Conservation (phyloP, 2,888 invertebrate genomes). For the Apoderus coryli region DNA sequence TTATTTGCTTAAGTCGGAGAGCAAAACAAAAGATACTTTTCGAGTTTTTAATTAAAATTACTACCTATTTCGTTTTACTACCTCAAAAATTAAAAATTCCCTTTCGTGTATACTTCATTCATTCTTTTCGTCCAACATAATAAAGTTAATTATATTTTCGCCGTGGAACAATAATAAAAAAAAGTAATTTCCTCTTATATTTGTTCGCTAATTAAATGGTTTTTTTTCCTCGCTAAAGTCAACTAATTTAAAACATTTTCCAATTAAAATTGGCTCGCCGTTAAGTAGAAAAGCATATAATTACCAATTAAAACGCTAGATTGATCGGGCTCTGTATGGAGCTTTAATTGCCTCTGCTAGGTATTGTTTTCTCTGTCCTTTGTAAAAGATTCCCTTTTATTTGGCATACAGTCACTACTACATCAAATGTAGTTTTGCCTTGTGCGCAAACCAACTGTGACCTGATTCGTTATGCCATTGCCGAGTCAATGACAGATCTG, state of each 20-base stretch:
- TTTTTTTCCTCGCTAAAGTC: too few species aligned
- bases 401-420: too few species aligned
- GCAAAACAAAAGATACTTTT: constrained; percentile 34
- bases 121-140: constrained; percentile 24
- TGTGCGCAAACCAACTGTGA: too few species aligned
- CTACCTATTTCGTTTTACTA: constrained; percentile 33
- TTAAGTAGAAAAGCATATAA: too few species aligned
- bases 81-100: constrained; percentile 31
- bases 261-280: constrained; percentile 20
- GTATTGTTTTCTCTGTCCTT: too few species aligned
- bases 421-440: too few species aligned
- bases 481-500: too few species aligned
- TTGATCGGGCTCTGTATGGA: too few species aligned
- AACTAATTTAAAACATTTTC: constrained; percentile 15
- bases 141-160: constrained; percentile 26
- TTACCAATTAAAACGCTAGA: too few species aligned
- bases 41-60: constrained; percentile 35
- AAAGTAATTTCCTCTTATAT: constrained; percentile 20
- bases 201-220: constrained; percentile 21
- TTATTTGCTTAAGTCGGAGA: constrained; percentile 31
- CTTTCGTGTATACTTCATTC: constrained; percentile 22
- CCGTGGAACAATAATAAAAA: constrained; percentile 23
- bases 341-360: too few species aligned
- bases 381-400: too few species aligned
- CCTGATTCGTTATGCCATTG: too few species aligned